Percentiles rank a stretch among this genome's conserved stretches.
Conservation (phyloP, 2,113 vertebrate species). For the Cephalopholis sonnerati region DNA sequence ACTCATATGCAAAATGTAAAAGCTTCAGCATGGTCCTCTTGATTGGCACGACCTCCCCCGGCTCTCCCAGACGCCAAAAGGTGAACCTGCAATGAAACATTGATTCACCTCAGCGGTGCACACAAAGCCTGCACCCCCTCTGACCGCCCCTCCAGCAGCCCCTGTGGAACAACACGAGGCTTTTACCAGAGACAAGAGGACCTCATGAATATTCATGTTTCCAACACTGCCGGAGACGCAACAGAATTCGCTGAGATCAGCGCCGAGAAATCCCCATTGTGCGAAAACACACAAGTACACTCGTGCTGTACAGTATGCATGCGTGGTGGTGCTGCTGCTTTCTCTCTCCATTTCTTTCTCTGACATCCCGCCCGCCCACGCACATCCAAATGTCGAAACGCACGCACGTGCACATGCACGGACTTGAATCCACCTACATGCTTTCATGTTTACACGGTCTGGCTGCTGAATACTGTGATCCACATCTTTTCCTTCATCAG, state of each 20-base stretch:
- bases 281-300: slow-evolving; percentile 56
- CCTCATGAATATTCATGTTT: slow-evolving; percentile 71
- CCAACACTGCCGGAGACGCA: slow-evolving; percentile 49
- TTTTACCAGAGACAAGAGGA: slow-evolving; percentile 70
- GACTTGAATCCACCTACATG: slow-evolving; percentile 53
- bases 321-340: neutral
- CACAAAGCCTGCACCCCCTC: neutral
- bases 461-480: slow-evolving; percentile 20
- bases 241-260: slow-evolving; percentile 73
- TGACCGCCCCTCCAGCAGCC: slow-evolving; percentile 1
- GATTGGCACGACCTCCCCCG: slow-evolving; percentile 2
- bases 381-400: slow-evolving; percentile 39
- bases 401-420: neutral
- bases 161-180: slow-evolving; percentile 52
- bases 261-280: slow-evolving; percentile 66
- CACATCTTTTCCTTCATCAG: neutral
- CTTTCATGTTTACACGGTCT: slow-evolving; percentile 49
- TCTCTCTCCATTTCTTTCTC: slow-evolving; percentile 33
- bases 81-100: slow-evolving; percentile 49
- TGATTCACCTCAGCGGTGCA: slow-evolving; percentile 33
- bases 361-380: slow-evolving; percentile 39
- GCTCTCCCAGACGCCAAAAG: slow-evolving; percentile 9
- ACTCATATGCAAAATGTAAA: neutral
- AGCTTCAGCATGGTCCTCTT: neutral
- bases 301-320: slow-evolving; percentile 30